Evolutionary conservation across 2,797 vertebrate genomes (phyloP).

Genomic region (Acanthurus tractus): DNA sequence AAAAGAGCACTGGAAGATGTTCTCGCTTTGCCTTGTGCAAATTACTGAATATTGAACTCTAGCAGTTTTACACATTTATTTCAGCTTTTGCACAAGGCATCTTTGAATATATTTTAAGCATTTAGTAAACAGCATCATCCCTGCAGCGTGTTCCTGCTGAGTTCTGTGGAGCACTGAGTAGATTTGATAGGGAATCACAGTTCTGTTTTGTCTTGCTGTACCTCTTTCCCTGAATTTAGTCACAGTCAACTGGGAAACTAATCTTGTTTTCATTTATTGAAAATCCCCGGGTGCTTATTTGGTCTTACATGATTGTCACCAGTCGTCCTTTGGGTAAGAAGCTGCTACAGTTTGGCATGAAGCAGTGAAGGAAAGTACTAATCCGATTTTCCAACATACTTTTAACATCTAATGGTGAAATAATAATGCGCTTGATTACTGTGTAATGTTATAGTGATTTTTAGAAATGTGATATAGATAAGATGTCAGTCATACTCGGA

Average conservation of each 20-base stretch:
- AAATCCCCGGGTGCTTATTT: background rate
- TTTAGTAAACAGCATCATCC: background rate
- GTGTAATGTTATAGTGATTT: too few relatives aligned
- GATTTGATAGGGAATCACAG: slow-evolving; percentile 8
- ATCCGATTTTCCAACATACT: too few relatives aligned
- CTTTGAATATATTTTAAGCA: slow-evolving; percentile 19
- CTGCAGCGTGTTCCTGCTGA: background rate
- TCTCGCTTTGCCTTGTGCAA: slow-evolving; percentile 10
- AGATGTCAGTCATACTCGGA: too few relatives aligned
- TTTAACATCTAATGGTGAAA: too few relatives aligned
- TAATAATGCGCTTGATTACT: too few relatives aligned
- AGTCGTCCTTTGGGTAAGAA: too few relatives aligned
- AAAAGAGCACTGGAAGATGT: background rate
- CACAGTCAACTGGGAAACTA: background rate
- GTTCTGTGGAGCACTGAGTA: slow-evolving; percentile 2
- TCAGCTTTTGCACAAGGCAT: background rate
- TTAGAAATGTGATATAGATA: too few relatives aligned
- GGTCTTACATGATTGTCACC: background rate
- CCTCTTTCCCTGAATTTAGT: background rate
- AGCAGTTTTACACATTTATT: background rate
- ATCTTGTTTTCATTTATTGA: slow-evolving; percentile 6
- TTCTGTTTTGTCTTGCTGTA: background rate
- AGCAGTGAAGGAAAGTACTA: too few relatives aligned
- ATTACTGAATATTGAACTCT: slow-evolving; percentile 4
- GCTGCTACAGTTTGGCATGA: too few relatives aligned